Evolutionary conservation across 2,113 vertebrate species (phyloP).

Genomic region (Drymodes brunneopygia): DNA sequence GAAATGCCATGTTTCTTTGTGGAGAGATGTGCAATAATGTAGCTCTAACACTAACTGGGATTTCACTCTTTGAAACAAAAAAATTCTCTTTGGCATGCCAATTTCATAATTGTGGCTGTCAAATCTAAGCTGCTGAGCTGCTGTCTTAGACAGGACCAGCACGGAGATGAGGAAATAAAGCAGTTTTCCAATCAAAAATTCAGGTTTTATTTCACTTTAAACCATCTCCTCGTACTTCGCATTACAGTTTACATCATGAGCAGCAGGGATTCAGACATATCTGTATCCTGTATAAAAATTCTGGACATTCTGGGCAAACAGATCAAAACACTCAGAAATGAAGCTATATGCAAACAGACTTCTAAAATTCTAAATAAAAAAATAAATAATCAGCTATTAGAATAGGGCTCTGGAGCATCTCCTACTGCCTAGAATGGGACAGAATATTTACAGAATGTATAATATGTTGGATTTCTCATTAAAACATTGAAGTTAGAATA

Average conservation of each 20-base stretch:
- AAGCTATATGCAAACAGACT: neutral
- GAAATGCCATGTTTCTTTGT: neutral
- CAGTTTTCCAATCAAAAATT: neutral
- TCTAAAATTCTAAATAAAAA: neutral
- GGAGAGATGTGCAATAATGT: neutral
- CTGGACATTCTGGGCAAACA: neutral
- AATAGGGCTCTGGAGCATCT: neutral
- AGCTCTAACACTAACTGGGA: neutral
- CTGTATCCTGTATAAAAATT: neutral
- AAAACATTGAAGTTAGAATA: neutral
- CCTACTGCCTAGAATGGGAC: neutral
- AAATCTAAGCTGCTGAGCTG: neutral
- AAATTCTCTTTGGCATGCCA: neutral
- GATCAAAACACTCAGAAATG: neutral
- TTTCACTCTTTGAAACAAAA: constrained; percentile 22
- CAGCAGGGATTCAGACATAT: neutral
- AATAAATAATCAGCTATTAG: neutral
- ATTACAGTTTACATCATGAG: neutral
- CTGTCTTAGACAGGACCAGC: neutral
- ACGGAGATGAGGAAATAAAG: neutral
- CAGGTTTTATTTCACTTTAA: neutral
- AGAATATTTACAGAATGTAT: neutral
- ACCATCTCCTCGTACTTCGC: neutral
- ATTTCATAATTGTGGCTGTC: constrained; percentile 1
- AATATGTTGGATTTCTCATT: neutral